phyloP scores from a whole-genome alignment of 2,797 vertebrate species.

The Percopsis omiscomaycus region DNA sequence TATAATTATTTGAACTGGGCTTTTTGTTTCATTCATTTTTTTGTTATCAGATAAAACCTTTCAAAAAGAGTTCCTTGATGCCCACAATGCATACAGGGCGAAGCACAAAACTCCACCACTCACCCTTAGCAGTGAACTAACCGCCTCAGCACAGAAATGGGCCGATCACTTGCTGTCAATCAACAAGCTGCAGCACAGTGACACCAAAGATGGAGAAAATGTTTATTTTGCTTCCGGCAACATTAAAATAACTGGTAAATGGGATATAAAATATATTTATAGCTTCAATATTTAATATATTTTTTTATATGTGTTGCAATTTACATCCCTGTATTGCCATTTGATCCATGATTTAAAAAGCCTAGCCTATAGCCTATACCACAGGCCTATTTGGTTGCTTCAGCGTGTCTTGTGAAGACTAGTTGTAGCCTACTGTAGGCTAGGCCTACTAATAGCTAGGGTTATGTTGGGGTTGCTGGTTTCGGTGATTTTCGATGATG shows the following conservation, averaged over 20 bases:
- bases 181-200: conserved; percentile 47
- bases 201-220: conserved; percentile 64
- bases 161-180: conserved; percentile 55
- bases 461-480: not conserved
- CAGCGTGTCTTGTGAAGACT: too few relatives aligned
- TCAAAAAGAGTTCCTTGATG: conserved; percentile 61
- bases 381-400: too few relatives aligned
- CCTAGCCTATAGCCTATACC: too few relatives aligned
- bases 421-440: too few relatives aligned
- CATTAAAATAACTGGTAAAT: conserved; percentile 44
- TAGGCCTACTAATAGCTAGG: too few relatives aligned
- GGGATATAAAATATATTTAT: too few relatives aligned
- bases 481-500: not conserved
- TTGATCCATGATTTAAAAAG: not conserved
- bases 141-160: conserved; percentile 63
- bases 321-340: not conserved
- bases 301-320: not conserved
- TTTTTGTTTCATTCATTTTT: not conserved
- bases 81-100: conserved; percentile 68
- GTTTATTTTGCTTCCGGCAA: conserved; percentile 53
- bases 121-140: conserved; percentile 45
- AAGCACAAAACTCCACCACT: conserved; percentile 52
- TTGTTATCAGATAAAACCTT: conserved; percentile 52
- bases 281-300: not conserved
- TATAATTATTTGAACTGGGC: not conserved